Percentiles rank a stretch among this genome's conserved stretches.
Conservation (phyloP, 2,113 vertebrate genomes). For the mouse (Mus musculus) region DNA sequence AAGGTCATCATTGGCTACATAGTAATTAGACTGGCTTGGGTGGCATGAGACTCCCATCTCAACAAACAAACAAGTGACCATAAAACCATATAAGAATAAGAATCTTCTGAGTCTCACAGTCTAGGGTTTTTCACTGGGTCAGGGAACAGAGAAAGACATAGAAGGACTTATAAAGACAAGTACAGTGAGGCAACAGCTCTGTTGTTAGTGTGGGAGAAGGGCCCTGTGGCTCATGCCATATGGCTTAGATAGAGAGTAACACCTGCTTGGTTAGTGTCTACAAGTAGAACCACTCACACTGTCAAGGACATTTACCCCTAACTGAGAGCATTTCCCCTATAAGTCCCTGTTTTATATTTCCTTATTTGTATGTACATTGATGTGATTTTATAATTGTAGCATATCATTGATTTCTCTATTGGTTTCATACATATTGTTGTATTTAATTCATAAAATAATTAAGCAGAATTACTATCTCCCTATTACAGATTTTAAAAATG, state of each 20-base stretch:
- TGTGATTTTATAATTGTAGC: slow-evolving; percentile 30
- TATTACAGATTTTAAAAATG: slow-evolving; percentile 26
- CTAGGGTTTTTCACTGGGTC: background rate
- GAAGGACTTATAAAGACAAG: slow-evolving; percentile 63
- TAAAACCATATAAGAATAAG: background rate
- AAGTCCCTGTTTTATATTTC: slow-evolving; percentile 24
- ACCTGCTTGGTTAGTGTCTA: slow-evolving; percentile 67
- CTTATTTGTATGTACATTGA: slow-evolving; percentile 20
- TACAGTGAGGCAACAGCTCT: slow-evolving; percentile 1
- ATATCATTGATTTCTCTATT: slow-evolving; percentile 40
- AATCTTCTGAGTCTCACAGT: background rate
- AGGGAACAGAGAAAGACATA: slow-evolving; percentile 42
- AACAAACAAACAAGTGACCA: background rate
- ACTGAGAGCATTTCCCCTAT: background rate
- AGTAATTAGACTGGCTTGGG: background rate
- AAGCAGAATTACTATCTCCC: background rate
- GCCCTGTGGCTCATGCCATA: slow-evolving; percentile 73
- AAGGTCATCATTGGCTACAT: background rate
- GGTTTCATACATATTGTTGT: background rate
- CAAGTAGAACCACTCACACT: slow-evolving; percentile 21
- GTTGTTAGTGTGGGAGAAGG: slow-evolving; percentile 39
- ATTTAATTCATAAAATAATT: slow-evolving; percentile 54
- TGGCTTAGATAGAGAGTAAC: slow-evolving; percentile 59
- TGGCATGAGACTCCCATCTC: background rate
- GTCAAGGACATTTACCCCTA: slow-evolving; percentile 45